Percentiles rank a stretch among this genome's conserved stretches.
Conservation (phyloP, 2,888 invertebrate genomes). For the Penaeus monodon region DNA sequence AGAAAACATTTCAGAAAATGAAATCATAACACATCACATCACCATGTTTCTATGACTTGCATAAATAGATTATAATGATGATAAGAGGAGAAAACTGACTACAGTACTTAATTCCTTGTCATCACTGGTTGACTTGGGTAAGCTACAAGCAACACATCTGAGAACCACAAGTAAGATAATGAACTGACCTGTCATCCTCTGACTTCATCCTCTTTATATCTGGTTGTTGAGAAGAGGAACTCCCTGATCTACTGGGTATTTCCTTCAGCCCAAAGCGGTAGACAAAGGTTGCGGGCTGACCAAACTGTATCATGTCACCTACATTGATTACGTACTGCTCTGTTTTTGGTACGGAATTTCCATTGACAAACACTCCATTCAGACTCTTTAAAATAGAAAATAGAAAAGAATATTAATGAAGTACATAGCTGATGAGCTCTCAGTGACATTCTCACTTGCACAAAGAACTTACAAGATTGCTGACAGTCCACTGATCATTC, state of each 20-base stretch:
- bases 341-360: not conserved
- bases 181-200: conserved; percentile 6
- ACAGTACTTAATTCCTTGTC: no score
- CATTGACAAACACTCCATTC: conserved; percentile 34
- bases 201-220: not conserved
- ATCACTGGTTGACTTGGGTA: no score
- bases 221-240: not conserved
- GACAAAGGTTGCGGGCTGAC: conserved; percentile 4
- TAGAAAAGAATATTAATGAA: not conserved
- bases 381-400: not conserved
- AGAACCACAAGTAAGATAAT: no score
- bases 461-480: conserved; percentile 27
- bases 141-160: no score
- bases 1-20: no score
- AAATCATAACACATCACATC: no score
- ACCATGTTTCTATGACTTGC: no score
- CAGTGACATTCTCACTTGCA: not conserved
- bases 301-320: conserved; percentile 24
- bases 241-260: not conserved
- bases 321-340: not conserved
- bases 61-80: no score
- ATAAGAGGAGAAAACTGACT: no score
- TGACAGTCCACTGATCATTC: conserved; percentile 19
- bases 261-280: conserved; percentile 24
- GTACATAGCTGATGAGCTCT: not conserved